Conservation (phyloP, 1,140 invertebrate species). For the Lepidurus apus region DNA sequence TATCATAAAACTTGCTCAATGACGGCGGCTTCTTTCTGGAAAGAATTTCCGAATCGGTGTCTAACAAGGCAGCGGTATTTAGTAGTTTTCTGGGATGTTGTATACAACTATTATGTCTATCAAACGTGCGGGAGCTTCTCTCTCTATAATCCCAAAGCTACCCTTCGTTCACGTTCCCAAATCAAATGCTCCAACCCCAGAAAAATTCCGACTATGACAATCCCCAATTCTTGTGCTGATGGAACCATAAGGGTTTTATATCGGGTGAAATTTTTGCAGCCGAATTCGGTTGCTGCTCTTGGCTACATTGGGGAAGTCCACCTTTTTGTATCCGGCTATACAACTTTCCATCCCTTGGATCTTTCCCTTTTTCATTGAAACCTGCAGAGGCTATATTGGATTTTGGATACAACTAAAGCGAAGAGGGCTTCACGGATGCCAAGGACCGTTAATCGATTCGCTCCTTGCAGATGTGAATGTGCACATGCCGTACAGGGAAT, state of each 20-base stretch:
- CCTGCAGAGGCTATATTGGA: not conserved
- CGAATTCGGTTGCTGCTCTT: not conserved
- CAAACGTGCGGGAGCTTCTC: not conserved
- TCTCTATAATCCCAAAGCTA: not conserved
- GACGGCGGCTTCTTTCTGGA: constrained; percentile 17
- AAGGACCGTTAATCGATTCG: constrained; percentile 35
- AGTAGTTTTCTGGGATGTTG: not conserved
- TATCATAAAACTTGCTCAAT: constrained; percentile 20
- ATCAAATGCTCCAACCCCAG: not conserved
- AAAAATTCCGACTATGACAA: not conserved
- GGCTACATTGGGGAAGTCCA: not conserved
- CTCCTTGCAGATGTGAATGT: constrained; percentile 34
- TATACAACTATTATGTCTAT: constrained; percentile 10
- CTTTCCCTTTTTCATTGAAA: constrained; percentile 7
- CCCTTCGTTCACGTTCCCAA: not conserved
- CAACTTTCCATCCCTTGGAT: not conserved
- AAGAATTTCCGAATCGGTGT: not conserved
- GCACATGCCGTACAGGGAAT: constrained; percentile 6
- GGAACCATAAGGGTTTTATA: not conserved
- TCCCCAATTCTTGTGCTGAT: not conserved
- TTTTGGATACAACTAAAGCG: not conserved
- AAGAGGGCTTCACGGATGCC: constrained; percentile 34
- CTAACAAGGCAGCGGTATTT: constrained; percentile 9
- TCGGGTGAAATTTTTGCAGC: not conserved
- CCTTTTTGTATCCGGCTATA: not conserved